Conservation (phyloP, 1,140 invertebrate genomes). For the Schlechtendalia chinensis region DNA sequence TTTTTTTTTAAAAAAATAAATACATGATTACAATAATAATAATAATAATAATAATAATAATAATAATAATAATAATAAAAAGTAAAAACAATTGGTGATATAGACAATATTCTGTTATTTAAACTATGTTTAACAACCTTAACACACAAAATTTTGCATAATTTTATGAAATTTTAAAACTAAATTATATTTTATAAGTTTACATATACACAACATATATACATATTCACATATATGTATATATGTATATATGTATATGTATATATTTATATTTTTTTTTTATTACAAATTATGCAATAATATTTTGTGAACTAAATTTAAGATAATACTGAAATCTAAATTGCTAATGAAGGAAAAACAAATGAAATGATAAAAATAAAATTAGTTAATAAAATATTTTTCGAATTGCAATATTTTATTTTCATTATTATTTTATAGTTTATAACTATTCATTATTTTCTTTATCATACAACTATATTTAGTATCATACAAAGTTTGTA, state of each 20-base stretch:
- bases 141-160: slow-evolving; percentile 38
- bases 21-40: slow-evolving; percentile 36
- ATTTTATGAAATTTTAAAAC: slow-evolving; percentile 42
- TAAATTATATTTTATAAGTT: slow-evolving; percentile 28
- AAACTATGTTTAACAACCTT: slow-evolving; percentile 47
- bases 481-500: slow-evolving; percentile 38
- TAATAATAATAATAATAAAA: too few relatives aligned
- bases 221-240: too few relatives aligned
- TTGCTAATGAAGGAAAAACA: slow-evolving; percentile 29
- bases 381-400: slow-evolving; percentile 46
- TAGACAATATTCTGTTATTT: slow-evolving; percentile 43
- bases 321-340: slow-evolving; percentile 47
- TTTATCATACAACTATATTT: slow-evolving; percentile 40
- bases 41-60: slow-evolving; percentile 4
- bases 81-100: slow-evolving; percentile 31
- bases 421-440: slow-evolving; percentile 37
- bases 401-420: slow-evolving; percentile 46
- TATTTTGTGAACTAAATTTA: slow-evolving; percentile 44
- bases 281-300: slow-evolving; percentile 36
- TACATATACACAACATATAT: too few relatives aligned
- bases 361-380: slow-evolving; percentile 41
- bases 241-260: slow-evolving; percentile 19
- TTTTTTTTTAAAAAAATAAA: slow-evolving; percentile 50
- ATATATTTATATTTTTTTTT: slow-evolving; percentile 6
- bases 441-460: slow-evolving; percentile 28